Evolutionary conservation across 1,140 invertebrate genomes (phyloP), one percentile per base, ranked within the genome.

Genomic region (Hycleus phaleratus): DNA sequence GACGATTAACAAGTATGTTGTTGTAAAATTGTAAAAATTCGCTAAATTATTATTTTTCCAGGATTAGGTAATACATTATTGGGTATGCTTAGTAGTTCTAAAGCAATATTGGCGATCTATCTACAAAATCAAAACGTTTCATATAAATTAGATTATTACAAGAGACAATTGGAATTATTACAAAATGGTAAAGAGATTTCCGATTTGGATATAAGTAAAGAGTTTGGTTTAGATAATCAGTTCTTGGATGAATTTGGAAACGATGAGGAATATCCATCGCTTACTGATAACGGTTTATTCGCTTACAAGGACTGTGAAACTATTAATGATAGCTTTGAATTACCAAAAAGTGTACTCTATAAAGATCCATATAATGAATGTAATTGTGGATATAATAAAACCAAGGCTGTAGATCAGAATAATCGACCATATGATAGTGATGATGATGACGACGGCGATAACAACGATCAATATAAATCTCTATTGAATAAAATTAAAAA

Each of bases 261-360:
- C 10, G 11, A 10, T 42, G 40, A n/a, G 0, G 40, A 42, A 0
- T 7, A 42, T 42, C 10, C 32, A 32, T 7, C 40, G 3, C 3
- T 42, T 8, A 42, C 9, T 7, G 40, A 42, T 11, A 4, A 3
- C 10, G 11, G 40, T 8, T 42, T 42, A 10, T n/a, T 42, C 4
- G 5, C 9, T 4, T 42, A 42, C 2, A 3, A 11, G 9, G 9
- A 42, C 5, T n/a, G 9, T 42, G 11, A 39, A 39, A 10, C 3
- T 10, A 10, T 3, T 1, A 11, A 9, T 11, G 40, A 42, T 11
- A 1, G 9, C 3, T 42, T 10, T 42, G 40, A 10, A n/a, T 42
- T 42, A 42, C 52, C 52, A 10, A n/a, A 54, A 43, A 54, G 51
- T 26, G 3, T 55, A 8, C 45, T 55, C 5, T 55, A 55, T 44